Base-by-base conservation (phyloP, 2,888 invertebrate genomes). In the Nasonia oneida region DNA sequence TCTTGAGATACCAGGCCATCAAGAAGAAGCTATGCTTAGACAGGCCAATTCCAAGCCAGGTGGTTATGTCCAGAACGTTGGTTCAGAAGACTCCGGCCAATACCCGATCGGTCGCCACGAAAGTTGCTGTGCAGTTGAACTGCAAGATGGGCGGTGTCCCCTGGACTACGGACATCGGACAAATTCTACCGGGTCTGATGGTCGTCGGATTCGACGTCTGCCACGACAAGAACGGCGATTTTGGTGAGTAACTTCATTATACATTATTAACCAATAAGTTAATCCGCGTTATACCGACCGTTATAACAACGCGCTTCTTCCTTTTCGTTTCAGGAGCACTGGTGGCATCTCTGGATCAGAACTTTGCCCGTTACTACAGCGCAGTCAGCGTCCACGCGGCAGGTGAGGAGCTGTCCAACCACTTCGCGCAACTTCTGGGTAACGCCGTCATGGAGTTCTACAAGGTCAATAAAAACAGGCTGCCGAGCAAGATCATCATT, bases 121-220 rank as follows among this genome's bases (percentile, higher is more conserved):
- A 99, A 94, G 96, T 99, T 0, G 97, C 97, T 0, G 97, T 99
- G n/a, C 99, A 99, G 92, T 95, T 99, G 89, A 98, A 97, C 92
- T 97, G 98, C 90, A 99, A 99, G 94, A 93, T 98, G 64, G 98
- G 98, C 23, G 98, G 98, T 0, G 96, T 97, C 0, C 97, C 98
- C 0, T 98, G 98, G 98, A 94, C 95, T 4, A 95, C 97, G 0
- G 94, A 95, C 0, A 94, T 97, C 67, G 39, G 42, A 15, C 98
- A 98, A 0, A 97, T 97, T 0, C 88, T 96, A 3, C 92, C 90
- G 5, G 94, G 94, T 42, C 93, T 96, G 4, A 98, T 98, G 97
- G 95, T 98, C 0, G 95, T 97, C 18, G 98, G 97, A 0, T 97
- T 97, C 91, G 98, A 98, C 92, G 97, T 97, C 4, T 98, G 98